A percentile compares a stretch with the other conserved stretches of the same genome.
Evolutionary conservation across 2,888 invertebrate species (phyloP).

Genomic region (Lasioglossum calceatum): DNA sequence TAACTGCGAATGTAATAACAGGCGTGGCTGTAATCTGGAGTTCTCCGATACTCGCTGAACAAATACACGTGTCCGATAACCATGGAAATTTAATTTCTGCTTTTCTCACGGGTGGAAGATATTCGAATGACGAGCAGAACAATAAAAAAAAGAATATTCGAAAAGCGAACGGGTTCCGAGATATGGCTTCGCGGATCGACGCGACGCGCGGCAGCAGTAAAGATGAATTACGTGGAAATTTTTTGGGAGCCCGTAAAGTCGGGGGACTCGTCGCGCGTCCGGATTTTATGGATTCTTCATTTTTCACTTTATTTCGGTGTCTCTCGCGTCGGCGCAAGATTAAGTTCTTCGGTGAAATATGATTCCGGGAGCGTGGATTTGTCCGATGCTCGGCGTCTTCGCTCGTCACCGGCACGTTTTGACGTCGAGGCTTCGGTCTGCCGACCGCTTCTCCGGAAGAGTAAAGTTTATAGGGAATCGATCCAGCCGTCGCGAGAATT

Average conservation of each 20-base stretch:
- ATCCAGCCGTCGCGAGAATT: slow-evolving; percentile 27
- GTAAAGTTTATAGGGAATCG: slow-evolving; percentile 48
- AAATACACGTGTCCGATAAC: not conserved
- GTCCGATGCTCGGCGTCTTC: slow-evolving; percentile 4
- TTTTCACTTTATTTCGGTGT: slow-evolving; percentile 25
- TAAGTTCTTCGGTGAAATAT: slow-evolving; percentile 40
- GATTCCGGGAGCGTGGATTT: slow-evolving; percentile 30
- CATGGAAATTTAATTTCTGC: not conserved
- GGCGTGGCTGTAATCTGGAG: not conserved
- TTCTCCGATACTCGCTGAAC: not conserved
- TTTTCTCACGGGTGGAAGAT: not conserved
- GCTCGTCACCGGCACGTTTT: slow-evolving; percentile 9
- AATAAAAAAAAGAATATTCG: not conserved
- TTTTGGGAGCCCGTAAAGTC: slow-evolving; percentile 32
- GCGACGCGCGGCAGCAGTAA: not conserved
- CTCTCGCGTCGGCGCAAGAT: slow-evolving; percentile 21
- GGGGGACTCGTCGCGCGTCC: not conserved
- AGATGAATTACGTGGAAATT: slow-evolving; percentile 26
- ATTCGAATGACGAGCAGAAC: not conserved
- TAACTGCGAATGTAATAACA: not conserved
- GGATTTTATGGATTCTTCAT: slow-evolving; percentile 38
- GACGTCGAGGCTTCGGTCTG: slow-evolving; percentile 9
- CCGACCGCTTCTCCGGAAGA: not conserved
- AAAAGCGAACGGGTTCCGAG: not conserved
- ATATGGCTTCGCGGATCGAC: slow-evolving; percentile 10